Conservation (phyloP, 2,888 invertebrate species). For the Maniola hyperantus region DNA sequence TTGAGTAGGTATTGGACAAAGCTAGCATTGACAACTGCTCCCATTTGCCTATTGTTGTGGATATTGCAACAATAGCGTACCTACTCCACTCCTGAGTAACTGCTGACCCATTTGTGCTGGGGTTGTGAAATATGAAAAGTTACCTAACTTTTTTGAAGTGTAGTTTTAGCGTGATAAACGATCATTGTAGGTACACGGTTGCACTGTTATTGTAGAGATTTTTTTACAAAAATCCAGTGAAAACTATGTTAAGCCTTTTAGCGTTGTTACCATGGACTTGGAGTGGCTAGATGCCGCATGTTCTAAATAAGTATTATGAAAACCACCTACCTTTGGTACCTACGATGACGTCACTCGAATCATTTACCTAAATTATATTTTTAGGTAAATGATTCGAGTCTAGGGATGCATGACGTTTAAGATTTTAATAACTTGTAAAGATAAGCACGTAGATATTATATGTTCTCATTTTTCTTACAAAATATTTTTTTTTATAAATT, state of each 20-base stretch:
- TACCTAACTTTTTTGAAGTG: constrained; percentile 44
- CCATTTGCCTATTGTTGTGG: constrained; percentile 64
- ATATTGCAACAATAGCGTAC: constrained; percentile 50
- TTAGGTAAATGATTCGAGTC: too few relatives aligned
- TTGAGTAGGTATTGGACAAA: constrained; percentile 69
- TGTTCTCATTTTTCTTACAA: background rate
- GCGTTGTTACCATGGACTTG: too few relatives aligned
- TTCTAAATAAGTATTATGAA: too few relatives aligned
- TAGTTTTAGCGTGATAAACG: too few relatives aligned
- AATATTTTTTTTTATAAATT: too few relatives aligned
- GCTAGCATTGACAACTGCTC: constrained; percentile 63
- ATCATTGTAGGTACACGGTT: constrained; percentile 8
- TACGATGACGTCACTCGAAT: too few relatives aligned
- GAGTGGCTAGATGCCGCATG: too few relatives aligned
- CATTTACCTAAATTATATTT: too few relatives aligned
- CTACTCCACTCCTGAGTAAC: constrained; percentile 39
- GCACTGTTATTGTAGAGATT: background rate
- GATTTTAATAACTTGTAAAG: background rate
- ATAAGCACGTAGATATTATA: constrained; percentile 2
- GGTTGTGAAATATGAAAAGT: constrained; percentile 55
- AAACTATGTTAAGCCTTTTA: background rate
- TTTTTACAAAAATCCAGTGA: background rate
- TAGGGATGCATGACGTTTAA: too few relatives aligned
- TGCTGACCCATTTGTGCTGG: constrained; percentile 56
- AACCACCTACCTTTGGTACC: too few relatives aligned